A percentile compares a stretch with the other conserved stretches of the same genome.
These are phyloP conservation scores for Ornithorhynchus anatinus DNA, from an alignment of 2,113 vertebrate species.

Conservation along the genomic window DNA sequence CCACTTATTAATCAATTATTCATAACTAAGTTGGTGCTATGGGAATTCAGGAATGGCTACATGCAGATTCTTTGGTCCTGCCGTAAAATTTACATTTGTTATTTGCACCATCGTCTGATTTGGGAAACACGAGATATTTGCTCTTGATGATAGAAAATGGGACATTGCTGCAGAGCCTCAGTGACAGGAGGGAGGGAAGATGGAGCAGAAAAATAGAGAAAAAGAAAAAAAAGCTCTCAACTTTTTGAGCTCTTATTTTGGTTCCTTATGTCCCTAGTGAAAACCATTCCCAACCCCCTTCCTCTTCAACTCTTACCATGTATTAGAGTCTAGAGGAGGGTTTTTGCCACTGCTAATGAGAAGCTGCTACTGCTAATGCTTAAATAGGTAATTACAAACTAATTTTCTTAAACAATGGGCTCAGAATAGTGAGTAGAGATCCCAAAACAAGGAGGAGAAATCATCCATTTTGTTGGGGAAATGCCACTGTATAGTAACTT, in stretches of 20 bases:
- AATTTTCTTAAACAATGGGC: not conserved
- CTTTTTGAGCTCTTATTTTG: not conserved
- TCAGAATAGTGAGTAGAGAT: not conserved
- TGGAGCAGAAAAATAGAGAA: not conserved
- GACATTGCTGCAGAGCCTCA: not conserved
- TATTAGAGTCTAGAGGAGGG: not conserved
- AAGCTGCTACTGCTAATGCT: not conserved
- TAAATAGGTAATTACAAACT: not conserved
- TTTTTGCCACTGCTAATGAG: not conserved
- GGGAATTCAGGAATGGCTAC: too few relatives aligned
- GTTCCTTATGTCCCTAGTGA: not conserved
- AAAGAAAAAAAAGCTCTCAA: not conserved
- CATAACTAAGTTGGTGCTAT: conserved; percentile 36
- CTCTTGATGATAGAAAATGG: conserved; percentile 4
- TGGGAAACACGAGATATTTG: not conserved
- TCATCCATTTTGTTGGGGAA: too few relatives aligned
- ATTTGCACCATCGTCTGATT: conserved; percentile 38
- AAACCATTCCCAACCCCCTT: not conserved
- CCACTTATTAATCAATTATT: conserved; percentile 30
- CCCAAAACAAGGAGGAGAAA: not conserved
- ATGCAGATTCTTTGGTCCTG: not conserved
- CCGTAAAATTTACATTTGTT: conserved; percentile 50
- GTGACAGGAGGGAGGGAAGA: not conserved
- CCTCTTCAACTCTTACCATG: not conserved
- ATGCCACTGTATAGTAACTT: too few relatives aligned